phyloP scores from a whole-genome alignment of 2,113 vertebrate species.

The Siniperca knerii region DNA sequence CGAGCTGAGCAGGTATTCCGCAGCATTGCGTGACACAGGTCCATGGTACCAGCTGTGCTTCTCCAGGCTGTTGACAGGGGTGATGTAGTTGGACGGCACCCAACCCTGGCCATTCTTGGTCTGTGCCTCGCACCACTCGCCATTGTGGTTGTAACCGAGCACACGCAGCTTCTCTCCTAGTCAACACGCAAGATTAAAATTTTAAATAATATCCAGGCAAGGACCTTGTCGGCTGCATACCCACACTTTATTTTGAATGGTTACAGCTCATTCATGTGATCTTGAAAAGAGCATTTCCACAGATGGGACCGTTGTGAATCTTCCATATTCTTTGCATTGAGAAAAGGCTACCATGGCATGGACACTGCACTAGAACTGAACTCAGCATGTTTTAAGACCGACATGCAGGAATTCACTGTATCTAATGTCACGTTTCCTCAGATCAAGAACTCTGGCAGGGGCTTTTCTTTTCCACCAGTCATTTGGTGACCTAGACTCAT shows the following conservation, averaged over 20 bases:
- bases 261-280: not conserved
- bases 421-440: slow-evolving; percentile 30
- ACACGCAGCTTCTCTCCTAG: slow-evolving; percentile 97
- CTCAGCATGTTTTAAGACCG: slow-evolving; percentile 23
- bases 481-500: not conserved
- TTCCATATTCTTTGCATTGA: not conserved
- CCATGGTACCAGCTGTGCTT: slow-evolving; percentile 99
- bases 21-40: slow-evolving; percentile 96
- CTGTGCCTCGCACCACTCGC: slow-evolving; percentile 98
- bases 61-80: slow-evolving; percentile 98
- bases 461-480: slow-evolving; percentile 22
- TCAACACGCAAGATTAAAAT: not conserved
- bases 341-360: not conserved
- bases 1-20: slow-evolving; percentile 97
- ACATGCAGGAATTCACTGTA: slow-evolving; percentile 33
- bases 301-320: not conserved
- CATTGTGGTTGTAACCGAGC: slow-evolving; percentile 98
- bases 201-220: not conserved
- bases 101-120: slow-evolving; percentile 99
- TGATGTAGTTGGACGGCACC: slow-evolving; percentile 99
- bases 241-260: not conserved
- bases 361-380: not conserved
- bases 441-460: not conserved
- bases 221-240: not conserved
- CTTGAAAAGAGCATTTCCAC: not conserved